Percentiles rank a stretch among this genome's conserved stretches.
These are phyloP conservation scores for Hypolimnas misippus DNA, from an alignment of 2,888 invertebrate genomes.

Conservation along the genomic window DNA sequence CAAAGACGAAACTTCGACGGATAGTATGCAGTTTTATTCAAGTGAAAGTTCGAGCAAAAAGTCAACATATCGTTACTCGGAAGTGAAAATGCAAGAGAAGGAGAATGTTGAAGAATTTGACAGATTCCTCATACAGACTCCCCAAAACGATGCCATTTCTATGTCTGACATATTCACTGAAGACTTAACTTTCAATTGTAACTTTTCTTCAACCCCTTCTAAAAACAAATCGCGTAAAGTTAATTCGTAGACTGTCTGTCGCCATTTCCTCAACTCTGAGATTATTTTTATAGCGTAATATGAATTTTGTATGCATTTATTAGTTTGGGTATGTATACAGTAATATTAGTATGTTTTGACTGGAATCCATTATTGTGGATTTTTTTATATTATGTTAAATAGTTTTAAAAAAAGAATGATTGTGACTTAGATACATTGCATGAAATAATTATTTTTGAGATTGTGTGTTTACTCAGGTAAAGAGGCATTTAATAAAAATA, in stretches of 20 bases:
- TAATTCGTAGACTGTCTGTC: slow-evolving; percentile 45
- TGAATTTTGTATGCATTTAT: slow-evolving; percentile 70
- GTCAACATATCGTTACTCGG: slow-evolving; percentile 57
- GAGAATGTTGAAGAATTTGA: slow-evolving; percentile 70
- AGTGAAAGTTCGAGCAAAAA: slow-evolving; percentile 56
- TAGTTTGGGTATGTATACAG: slow-evolving; percentile 47
- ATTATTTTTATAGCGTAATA: slow-evolving; percentile 47
- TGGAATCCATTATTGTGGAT: slow-evolving; percentile 65
- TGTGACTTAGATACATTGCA: slow-evolving; percentile 53
- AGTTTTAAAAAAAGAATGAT: slow-evolving; percentile 38
- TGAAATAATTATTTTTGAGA: slow-evolving; percentile 59
- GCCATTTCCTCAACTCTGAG: slow-evolving; percentile 18
- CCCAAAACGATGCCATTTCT: slow-evolving; percentile 68
- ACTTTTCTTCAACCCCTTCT: slow-evolving; percentile 79
- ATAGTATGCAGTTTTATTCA: slow-evolving; percentile 68
- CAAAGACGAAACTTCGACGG: slow-evolving; percentile 74
- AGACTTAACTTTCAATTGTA: slow-evolving; percentile 75
- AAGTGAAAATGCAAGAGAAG: slow-evolving; percentile 64
- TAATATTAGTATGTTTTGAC: slow-evolving; percentile 57
- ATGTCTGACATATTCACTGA: slow-evolving; percentile 77
- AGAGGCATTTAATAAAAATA: slow-evolving; percentile 63
- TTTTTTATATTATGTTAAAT: slow-evolving; percentile 54
- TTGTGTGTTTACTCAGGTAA: slow-evolving; percentile 61
- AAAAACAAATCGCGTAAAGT: slow-evolving; percentile 72
- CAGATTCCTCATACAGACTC: slow-evolving; percentile 56